Base-by-base conservation (phyloP, 2,797 vertebrate genomes). In the Tapirus indicus region DNA sequence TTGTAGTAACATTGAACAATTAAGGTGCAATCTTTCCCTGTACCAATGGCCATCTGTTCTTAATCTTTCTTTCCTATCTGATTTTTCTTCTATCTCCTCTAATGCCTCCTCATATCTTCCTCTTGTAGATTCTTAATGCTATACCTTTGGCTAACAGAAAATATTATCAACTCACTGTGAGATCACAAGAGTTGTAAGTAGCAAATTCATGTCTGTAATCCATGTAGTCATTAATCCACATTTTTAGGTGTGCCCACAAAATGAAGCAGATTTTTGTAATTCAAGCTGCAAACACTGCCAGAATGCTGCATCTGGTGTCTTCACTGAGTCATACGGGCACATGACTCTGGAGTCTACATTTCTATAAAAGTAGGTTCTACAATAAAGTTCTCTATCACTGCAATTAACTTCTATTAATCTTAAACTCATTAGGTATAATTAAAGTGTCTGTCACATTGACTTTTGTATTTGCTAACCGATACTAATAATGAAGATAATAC, bases 91-190 rank as follows among this genome's bases (percentile, higher is more conserved):
- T 72, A 82, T 88, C 41, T 62, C 32, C 41, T 54, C 38, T 58
- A 47, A 77, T 69, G 47, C 12, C 35, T 66, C 77, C 69, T 93
- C 25, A 49, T 84, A 47, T 84, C 62, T 66, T 77, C 44, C 11
- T 10, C 60, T 84, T 82, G 17, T 47, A 74, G 71, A 86, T 94
- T 96, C 47, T 78, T 75, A 62, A 69, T 69, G 58, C 78, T 80
- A 27, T 11, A 72, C 7, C 16, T 71, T 75, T 82, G 38, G 8
- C 62, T 72, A 72, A 47, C 7, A 87, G 7, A 84, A 94, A 85
- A 75, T 74, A 49, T 72, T 87, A 32, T 71, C 56, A 64, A 44
- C 64, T 96, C 49, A 52, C 47, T 11, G 11, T 47, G 64, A 75
- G 14, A 64, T 69, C 74, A 64, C 27, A 77, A 62, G 38, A 91